A percentile compares a stretch with the other conserved stretches of the same genome.
These are phyloP conservation scores for Sciurus niger DNA, from an alignment of 2,113 vertebrate species.

Conservation along the genomic window DNA sequence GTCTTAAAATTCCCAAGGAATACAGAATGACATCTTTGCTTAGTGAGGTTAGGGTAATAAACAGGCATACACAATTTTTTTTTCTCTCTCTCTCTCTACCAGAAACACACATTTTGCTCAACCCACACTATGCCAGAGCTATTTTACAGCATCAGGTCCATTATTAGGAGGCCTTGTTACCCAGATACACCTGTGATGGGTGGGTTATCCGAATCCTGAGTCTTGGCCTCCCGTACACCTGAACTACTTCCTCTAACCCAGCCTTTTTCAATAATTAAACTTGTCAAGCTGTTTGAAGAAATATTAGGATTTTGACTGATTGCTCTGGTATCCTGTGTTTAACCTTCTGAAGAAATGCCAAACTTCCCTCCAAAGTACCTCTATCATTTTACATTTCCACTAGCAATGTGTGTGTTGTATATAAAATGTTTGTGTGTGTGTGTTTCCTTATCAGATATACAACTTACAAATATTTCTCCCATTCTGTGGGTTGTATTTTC, in stretches of 20 bases:
- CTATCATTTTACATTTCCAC: neutral
- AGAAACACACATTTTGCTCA: neutral
- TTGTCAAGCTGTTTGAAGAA: neutral
- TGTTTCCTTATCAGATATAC: neutral
- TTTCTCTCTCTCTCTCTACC: neutral
- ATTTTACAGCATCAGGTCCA: neutral
- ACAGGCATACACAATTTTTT: neutral
- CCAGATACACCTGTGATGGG: neutral
- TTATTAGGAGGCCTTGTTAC: neutral
- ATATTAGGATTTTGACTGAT: slow-evolving; percentile 25
- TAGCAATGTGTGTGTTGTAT: neutral
- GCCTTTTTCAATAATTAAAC: neutral
- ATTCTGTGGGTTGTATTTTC: neutral
- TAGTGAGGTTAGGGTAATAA: neutral
- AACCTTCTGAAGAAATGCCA: neutral
- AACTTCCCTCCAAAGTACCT: neutral
- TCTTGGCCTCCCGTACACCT: neutral
- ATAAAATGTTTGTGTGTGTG: neutral
- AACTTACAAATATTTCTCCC: neutral
- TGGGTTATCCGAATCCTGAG: neutral
- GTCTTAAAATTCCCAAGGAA: neutral
- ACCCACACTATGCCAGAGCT: too few relatives aligned
- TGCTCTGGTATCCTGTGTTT: neutral
- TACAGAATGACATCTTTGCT: neutral
- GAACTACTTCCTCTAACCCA: neutral